Base-by-base conservation (phyloP, 1,140 invertebrate genomes). In the Nixonia krombeini region DNA sequence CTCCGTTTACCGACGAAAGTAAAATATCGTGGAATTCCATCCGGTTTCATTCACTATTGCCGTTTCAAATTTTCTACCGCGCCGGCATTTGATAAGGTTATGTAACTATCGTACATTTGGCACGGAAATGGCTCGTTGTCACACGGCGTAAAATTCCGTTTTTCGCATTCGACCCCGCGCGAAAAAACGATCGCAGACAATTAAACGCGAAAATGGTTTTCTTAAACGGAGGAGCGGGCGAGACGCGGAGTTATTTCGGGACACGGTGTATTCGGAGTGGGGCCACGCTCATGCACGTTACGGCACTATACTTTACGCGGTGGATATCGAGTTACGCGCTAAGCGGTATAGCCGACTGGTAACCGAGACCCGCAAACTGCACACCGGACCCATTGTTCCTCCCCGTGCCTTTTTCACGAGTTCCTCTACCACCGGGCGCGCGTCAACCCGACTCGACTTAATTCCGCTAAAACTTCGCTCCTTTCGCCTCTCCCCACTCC, bases 241-340 rank as follows among this genome's bases (percentile, higher is more conserved):
- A 23, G 55, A 38, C 37, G 37, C n/a, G 38, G 28, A 58, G 58
- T 63, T 70, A 50, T 46, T 70, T 55, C 49, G 45, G 53, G 47
- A 55, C 50, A 29, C 53, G 45, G 12, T 12, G 28, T 56, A 61
- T 64, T 64, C 61, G 59, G 25, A 64, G 52, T 55, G 38, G 55
- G 38, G 9, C 8, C 50, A 25, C 51, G 44, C 37, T 55, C 51
- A 45, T 70, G 52, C 55, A 53, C 58, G 67, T 64, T 64, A 56
- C 41, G 55, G 53, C 49, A 63, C 49, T 26, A 38, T 17, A 52
- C 55, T 46, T 57, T 33, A 50, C 51, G 38, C 50, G 59, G 49
- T 50, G 49, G 74, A 72, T 80, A 74, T 80, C 78, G 72, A 71
- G 76, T 81, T 81, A 81, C 77, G 70, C 63, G 76, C 53, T 74